Percentiles rank a stretch among this genome's conserved stretches.
phyloP scores from a whole-genome alignment of 2,888 invertebrate genomes.

The Apoderus coryli region DNA sequence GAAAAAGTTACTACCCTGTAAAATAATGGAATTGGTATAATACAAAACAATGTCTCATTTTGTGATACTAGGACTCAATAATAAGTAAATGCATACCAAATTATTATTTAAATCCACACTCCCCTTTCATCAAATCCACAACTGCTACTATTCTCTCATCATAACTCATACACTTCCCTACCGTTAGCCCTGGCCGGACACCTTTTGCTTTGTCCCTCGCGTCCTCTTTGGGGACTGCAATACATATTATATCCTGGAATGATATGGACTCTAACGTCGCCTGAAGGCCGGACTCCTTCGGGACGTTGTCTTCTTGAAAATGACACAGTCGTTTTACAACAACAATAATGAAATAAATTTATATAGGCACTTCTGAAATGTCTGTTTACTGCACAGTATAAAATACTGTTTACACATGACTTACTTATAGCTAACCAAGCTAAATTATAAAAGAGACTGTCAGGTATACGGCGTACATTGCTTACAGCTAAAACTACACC shows the following conservation, averaged over 20 bases:
- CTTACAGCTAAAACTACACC: slow-evolving; percentile 43
- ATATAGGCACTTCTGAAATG: slow-evolving; percentile 58
- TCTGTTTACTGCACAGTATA: slow-evolving; percentile 48
- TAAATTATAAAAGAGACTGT: slow-evolving; percentile 46
- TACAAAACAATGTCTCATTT: no score
- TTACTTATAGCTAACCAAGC: slow-evolving; percentile 58
- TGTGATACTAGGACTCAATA: no score
- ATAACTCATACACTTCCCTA: slow-evolving; percentile 35
- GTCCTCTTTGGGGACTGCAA: slow-evolving; percentile 42
- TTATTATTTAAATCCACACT: slow-evolving; percentile 31
- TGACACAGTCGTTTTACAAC: slow-evolving; percentile 60
- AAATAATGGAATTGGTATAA: no score
- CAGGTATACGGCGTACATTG: slow-evolving; percentile 34
- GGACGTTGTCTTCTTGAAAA: slow-evolving; percentile 45
- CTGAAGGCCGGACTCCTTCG: slow-evolving; percentile 34
- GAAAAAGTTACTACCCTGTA: no score
- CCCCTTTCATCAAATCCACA: slow-evolving; percentile 21
- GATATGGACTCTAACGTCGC: slow-evolving; percentile 60
- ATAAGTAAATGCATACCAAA: no score
- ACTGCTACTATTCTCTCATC: slow-evolving; percentile 31
- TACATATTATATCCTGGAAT: slow-evolving; percentile 55
- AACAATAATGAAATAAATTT: slow-evolving; percentile 64
- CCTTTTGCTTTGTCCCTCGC: slow-evolving; percentile 29
- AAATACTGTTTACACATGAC: slow-evolving; percentile 48
- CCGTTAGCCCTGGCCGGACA: slow-evolving; percentile 32